Base-by-base conservation (phyloP, 2,888 invertebrate species). In the Epistrophe eligans region DNA sequence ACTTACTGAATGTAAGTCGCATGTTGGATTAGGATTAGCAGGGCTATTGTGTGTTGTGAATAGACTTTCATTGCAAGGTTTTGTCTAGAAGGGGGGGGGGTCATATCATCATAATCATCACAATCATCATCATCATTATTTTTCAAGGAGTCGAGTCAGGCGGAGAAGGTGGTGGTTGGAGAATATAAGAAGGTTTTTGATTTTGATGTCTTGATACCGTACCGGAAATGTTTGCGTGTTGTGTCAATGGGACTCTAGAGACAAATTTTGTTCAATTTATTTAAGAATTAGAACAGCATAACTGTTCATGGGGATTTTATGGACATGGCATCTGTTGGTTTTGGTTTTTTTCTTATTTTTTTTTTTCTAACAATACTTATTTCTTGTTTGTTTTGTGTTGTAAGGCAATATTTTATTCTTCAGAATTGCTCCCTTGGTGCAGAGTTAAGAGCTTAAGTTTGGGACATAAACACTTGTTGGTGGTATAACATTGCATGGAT, bases 1-100 rank as follows among this genome's bases (percentile, higher is more conserved):
- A 57, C 40, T 60, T 66, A 35, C 17, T 10, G 8, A 24, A 43
- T 40, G 62, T 74, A 79, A 79, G 79, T 79, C 79, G 79, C 67
- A 84, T 73, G 84, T 76, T 57, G 57, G 79, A 58, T 57, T 58
- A 57, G 79, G 74, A 79, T 79, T 64, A 76, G 64, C 15, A 50
- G 32, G 74, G 66, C 60, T 28, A 57, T 79, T 48, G 60, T 55
- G 13, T 13, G 73, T 73, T 70, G 32, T 79, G 67, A 74, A 71
- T 48, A 24, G 74, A 28, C 70, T 64, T 74, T 79, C 74, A 71
- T 79, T 48, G 35, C 50, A 8, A 67, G 9, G 32, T 45, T 45
- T 11, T 67, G 6, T 40, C 13, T 40, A 43, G n/a, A 5, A 7
- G 8, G 24, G 11, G 0, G 7, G 48, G 48, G 48, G 48, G n/a